Percentiles rank a stretch among this genome's conserved stretches.
Conservation (phyloP, 2,113 vertebrate species). For the Protomyctophum bolini region DNA sequence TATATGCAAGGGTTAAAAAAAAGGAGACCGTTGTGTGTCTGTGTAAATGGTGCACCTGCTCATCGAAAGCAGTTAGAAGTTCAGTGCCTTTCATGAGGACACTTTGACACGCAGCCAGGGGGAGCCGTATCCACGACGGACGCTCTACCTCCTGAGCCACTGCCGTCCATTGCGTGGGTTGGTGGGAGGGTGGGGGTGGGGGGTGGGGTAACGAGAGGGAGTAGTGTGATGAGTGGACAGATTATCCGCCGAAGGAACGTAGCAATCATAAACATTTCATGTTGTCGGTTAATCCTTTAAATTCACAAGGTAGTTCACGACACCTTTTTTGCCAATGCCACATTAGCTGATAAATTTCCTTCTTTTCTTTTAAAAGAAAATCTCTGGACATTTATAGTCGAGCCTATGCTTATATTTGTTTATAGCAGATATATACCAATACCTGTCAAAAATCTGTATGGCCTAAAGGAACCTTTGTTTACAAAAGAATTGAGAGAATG, state of each 20-base stretch:
- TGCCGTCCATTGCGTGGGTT: neutral
- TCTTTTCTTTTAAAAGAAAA: too few species aligned
- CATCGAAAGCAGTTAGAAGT: too few species aligned
- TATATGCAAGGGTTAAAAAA: neutral
- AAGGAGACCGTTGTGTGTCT: too few species aligned
- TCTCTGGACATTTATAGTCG: too few species aligned
- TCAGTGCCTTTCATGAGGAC: too few species aligned
- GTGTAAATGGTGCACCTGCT: too few species aligned
- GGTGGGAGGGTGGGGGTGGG: slow-evolving; percentile 5
- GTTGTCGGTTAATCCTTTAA: slow-evolving; percentile 16
- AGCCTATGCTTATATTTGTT: too few species aligned
- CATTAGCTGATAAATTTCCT: too few species aligned
- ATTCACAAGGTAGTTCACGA: slow-evolving; percentile 36
- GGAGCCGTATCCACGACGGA: neutral
- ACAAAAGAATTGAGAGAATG: slow-evolving; percentile 15
- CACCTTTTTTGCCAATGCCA: too few species aligned
- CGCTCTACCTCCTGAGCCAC: too few species aligned
- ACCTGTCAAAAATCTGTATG: slow-evolving; percentile 15
- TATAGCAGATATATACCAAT: too few species aligned
- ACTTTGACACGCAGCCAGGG: too few species aligned
- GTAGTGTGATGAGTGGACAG: neutral
- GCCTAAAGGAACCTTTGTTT: slow-evolving; percentile 23
- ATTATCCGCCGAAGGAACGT: neutral
- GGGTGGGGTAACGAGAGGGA: neutral
- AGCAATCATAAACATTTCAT: slow-evolving; percentile 1